These are phyloP conservation scores for Onychomys torridus DNA, from an alignment of 2,797 vertebrate genomes.

Conservation along the genomic window DNA sequence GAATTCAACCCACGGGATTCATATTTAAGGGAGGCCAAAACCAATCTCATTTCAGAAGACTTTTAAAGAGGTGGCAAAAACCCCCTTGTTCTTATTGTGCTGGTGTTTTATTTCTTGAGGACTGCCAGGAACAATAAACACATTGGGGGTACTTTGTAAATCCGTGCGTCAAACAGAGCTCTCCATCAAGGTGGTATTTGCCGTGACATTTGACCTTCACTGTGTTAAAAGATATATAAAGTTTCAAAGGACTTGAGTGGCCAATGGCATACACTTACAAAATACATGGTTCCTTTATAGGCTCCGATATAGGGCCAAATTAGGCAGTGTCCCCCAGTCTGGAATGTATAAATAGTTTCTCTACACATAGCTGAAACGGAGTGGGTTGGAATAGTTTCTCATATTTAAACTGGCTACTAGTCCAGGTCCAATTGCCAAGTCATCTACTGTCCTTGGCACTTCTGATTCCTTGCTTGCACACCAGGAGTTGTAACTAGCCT, in stretches of 20 bases:
- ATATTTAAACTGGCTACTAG: constrained; percentile 64
- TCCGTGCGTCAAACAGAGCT: constrained; percentile 59
- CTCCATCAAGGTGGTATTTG: constrained; percentile 54
- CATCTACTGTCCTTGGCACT: constrained; percentile 50
- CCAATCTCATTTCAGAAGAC: constrained; percentile 48
- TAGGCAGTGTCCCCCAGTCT: constrained; percentile 69
- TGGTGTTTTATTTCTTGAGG: constrained; percentile 65
- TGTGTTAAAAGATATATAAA: constrained; percentile 70
- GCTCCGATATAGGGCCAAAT: constrained; percentile 63
- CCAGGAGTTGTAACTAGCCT: constrained; percentile 55
- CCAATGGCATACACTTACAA: constrained; percentile 69
- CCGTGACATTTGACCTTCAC: constrained; percentile 58
- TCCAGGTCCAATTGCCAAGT: constrained; percentile 71
- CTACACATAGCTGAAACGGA: neutral
- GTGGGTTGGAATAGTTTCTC: constrained; percentile 46
- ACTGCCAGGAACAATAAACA: constrained; percentile 59
- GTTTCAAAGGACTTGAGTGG: constrained; percentile 74
- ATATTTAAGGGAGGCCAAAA: constrained; percentile 58
- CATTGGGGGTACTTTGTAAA: constrained; percentile 41
- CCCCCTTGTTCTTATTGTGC: constrained; percentile 26
- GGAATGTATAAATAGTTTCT: constrained; percentile 60
- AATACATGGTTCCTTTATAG: constrained; percentile 60
- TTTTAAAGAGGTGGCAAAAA: constrained; percentile 73
- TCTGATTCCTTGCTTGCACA: constrained; percentile 45
- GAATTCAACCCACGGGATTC: constrained; percentile 67